Conservation (phyloP, 2,113 vertebrate species). For the Himantopus leucocephalus region DNA sequence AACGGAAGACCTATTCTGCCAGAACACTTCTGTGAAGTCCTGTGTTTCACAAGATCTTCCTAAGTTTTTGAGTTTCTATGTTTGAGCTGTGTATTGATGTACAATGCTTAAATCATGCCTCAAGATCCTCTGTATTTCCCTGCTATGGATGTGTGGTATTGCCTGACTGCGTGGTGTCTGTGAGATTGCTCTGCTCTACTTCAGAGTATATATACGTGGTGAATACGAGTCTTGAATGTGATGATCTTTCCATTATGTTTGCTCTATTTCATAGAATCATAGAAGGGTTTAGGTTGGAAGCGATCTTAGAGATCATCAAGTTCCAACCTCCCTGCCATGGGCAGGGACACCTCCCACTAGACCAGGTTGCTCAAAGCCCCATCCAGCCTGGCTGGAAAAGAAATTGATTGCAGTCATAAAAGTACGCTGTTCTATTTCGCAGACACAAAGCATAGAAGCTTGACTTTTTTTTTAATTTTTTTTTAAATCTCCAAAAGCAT, state of each 20-base stretch:
- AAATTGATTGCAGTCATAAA: not conserved
- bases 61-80: not conserved
- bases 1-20: not conserved
- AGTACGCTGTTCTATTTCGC: not conserved
- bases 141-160: not conserved
- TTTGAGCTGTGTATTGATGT: not conserved
- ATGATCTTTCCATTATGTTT: not conserved
- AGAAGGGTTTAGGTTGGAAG: no score
- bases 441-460: not conserved
- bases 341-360: no score
- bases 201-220: not conserved
- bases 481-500: not conserved
- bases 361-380: no score
- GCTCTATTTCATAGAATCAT: not conserved
- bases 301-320: no score
- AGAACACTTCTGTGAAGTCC: not conserved
- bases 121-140: not conserved
- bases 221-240: not conserved
- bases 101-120: not conserved
- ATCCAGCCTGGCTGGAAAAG: not conserved
- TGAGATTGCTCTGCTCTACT: not conserved
- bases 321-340: no score
- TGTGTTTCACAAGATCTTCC: not conserved
- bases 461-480: not conserved
- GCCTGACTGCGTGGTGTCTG: not conserved